Base-by-base conservation (phyloP, 2,888 invertebrate species). In the Hoplodrina ambigua region DNA sequence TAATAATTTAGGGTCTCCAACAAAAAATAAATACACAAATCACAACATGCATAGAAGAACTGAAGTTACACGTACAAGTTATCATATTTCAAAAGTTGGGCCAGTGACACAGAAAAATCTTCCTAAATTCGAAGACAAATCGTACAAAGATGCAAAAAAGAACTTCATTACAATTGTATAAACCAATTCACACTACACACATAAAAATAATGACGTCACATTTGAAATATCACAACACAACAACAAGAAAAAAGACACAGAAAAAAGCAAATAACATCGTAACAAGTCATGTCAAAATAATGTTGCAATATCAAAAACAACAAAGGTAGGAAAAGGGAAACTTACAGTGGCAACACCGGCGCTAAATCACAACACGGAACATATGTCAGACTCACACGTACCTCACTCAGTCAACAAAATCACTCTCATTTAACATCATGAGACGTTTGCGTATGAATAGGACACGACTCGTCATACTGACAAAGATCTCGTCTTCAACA, bases 401-500 rank as follows among this genome's bases (percentile, higher is more conserved):
- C 74, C 78, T 52, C 85, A 80, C 84, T 87, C 70, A 65, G 83
- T 85, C 84, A 87, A 72, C 77, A 69, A 79, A 85, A 86, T 87
- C 82, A 69, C 85, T 80, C 85, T 85, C 86, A 87, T 88, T 87
- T 86, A 84, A 64, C 81, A 75, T 72, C 56, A 73, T 56, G 84
- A 85, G 85, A 84, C 79, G 86, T 91, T 92, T 86, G 91, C 91
- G 91, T 92, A 90, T 89, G 91, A 93, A 92, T 90, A 87, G 88
- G 84, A 86, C 82, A 81, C 85, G 70, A 75, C 91, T 93, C 92
- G 94, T 94, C 93, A 92, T 89, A 94, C 94, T 94, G 91, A 94
- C 94, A 95, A 95, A 94, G 94, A 93, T 92, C 90, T 87, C 87
- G 86, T 86, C 88, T 86, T 71, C 87, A 75, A 72, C 88, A 89